phyloP scores from a whole-genome alignment of 2,113 vertebrate species.

The Coryphaenoides rupestris region DNA sequence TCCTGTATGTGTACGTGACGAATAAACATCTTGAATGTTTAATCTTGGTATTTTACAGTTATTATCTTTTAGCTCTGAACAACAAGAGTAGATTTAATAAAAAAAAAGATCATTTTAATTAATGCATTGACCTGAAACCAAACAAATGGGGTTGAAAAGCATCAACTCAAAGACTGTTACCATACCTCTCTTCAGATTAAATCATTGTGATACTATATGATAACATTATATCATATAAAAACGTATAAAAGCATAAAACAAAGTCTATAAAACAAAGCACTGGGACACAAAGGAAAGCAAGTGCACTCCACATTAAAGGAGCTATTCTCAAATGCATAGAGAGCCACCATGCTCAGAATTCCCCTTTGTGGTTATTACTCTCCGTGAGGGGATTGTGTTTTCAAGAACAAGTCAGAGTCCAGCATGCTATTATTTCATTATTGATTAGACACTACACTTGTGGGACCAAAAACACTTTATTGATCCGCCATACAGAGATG shows the following conservation, averaged over 20 bases:
- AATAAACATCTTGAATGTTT: no score
- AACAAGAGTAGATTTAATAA: no score
- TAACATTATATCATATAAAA: no score
- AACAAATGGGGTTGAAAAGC: conserved; percentile 31
- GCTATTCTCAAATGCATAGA: conserved; percentile 23
- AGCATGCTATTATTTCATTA: conserved; percentile 35
- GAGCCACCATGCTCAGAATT: neutral
- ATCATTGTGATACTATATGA: no score
- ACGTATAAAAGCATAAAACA: no score
- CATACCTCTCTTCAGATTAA: no score
- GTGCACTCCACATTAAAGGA: neutral
- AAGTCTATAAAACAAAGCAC: no score
- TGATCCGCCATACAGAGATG: conserved; percentile 18
- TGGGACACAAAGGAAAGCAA: no score
- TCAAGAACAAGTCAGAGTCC: neutral
- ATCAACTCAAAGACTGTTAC: conserved; percentile 1
- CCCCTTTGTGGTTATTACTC: neutral
- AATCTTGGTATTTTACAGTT: conserved; percentile 19
- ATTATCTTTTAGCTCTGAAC: neutral
- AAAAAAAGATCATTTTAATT: no score
- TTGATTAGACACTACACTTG: conserved; percentile 44
- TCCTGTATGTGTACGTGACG: no score
- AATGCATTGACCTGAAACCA: conserved; percentile 20
- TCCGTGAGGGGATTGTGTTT: neutral
- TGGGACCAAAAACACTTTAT: conserved; percentile 15